phyloP scores from a whole-genome alignment of 2,888 invertebrate genomes.

The Stenodera caucasica region DNA sequence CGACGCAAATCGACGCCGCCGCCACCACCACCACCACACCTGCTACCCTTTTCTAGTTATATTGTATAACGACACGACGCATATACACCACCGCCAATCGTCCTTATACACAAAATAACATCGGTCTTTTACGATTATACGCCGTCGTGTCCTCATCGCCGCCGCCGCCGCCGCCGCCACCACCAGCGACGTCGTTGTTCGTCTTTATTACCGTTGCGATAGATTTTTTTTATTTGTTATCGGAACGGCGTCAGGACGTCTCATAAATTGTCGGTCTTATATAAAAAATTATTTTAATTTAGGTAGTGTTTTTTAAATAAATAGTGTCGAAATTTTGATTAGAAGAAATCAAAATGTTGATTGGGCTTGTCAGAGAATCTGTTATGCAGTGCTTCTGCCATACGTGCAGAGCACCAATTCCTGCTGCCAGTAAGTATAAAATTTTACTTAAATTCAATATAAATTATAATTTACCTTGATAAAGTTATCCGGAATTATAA shows the following conservation, averaged over 20 bases:
- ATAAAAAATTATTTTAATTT: neutral
- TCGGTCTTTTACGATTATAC: conserved; percentile 14
- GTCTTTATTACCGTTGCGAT: too few species aligned
- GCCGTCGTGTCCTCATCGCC: neutral
- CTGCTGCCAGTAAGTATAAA: conserved; percentile 70
- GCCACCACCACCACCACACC: conserved; percentile 48
- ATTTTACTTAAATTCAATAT: neutral
- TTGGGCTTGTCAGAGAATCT: conserved; percentile 87
- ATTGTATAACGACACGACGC: conserved; percentile 17
- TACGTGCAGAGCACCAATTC: conserved; percentile 84
- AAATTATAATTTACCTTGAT: neutral
- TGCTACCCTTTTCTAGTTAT: conserved; percentile 41
- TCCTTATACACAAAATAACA: conserved; percentile 16
- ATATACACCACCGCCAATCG: conserved; percentile 49
- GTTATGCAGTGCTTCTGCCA: conserved; percentile 94
- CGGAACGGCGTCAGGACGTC: neutral
- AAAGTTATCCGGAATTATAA: neutral
- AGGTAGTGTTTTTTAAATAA: conserved; percentile 17
- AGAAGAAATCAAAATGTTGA: conserved; percentile 67
- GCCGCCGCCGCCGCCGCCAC: too few species aligned
- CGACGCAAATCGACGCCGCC: conserved; percentile 39
- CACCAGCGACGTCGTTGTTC: too few species aligned
- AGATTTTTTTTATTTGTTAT: conserved; percentile 6
- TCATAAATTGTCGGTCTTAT: neutral
- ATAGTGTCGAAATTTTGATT: neutral